A percentile compares a stretch with the other conserved stretches of the same genome.
These are phyloP conservation scores for Micromesistius poutassou DNA, from an alignment of 2,797 vertebrate genomes.

Conservation along the genomic window DNA sequence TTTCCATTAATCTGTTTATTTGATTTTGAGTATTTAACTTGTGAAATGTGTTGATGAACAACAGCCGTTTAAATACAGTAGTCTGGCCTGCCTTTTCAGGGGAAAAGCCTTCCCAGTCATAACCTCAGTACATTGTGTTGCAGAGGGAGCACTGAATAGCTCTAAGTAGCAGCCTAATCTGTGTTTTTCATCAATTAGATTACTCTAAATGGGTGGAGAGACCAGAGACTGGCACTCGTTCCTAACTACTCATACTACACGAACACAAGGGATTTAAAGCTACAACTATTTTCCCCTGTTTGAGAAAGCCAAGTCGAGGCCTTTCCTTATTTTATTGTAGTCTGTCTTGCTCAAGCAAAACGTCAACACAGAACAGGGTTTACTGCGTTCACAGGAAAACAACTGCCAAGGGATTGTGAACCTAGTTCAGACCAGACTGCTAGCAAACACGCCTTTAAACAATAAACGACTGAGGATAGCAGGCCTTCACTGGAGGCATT, in stretches of 20 bases:
- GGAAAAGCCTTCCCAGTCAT: constrained; percentile 8
- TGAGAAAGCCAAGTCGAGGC: neutral
- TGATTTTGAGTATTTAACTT: neutral
- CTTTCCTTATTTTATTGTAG: neutral
- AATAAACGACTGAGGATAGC: neutral
- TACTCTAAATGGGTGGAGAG: constrained; percentile 29
- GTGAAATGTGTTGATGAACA: neutral
- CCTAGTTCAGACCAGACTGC: neutral
- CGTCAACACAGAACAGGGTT: no score
- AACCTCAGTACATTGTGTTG: constrained; percentile 12
- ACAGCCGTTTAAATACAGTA: neutral
- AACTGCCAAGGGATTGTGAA: neutral
- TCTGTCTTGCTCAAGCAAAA: neutral
- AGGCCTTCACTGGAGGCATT: neutral
- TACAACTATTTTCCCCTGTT: neutral
- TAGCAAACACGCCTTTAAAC: neutral
- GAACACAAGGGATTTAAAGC: neutral
- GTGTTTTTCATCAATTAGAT: constrained; percentile 47
- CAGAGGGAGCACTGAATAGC: constrained; percentile 36
- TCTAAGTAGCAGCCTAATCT: constrained; percentile 39
- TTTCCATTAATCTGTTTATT: neutral
- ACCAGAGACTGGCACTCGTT: constrained; percentile 21
- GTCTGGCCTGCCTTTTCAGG: constrained; percentile 8
- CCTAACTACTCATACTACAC: neutral
- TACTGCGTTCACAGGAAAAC: neutral